A percentile compares a stretch with the other conserved stretches of the same genome.
These are phyloP conservation scores for Phenacoccus solenopsis DNA, from an alignment of 1,140 invertebrate species.

Conservation along the genomic window DNA sequence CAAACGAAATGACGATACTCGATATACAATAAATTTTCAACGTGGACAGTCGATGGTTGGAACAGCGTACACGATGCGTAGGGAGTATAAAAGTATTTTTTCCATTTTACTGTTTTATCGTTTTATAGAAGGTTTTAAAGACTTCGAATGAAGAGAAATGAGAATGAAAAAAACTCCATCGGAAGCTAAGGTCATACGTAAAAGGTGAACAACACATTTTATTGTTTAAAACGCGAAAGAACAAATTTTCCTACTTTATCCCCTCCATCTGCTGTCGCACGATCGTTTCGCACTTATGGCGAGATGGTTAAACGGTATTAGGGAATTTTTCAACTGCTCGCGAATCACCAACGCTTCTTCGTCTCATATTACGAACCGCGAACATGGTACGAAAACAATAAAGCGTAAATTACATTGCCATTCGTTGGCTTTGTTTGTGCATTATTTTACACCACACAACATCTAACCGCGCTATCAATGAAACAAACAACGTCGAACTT, in stretches of 20 bases:
- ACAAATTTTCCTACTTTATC: no score
- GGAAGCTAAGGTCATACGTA: background rate
- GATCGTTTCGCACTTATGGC: no score
- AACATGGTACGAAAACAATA: no score
- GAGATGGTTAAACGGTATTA: no score
- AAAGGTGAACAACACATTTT: no score
- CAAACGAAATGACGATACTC: background rate
- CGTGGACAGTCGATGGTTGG: background rate
- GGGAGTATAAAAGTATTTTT: background rate
- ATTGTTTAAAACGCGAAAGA: background rate
- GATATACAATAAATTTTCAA: background rate
- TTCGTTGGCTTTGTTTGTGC: background rate
- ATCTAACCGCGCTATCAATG: background rate
- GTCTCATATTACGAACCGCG: background rate
- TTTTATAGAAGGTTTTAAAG: background rate
- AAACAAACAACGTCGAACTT: background rate
- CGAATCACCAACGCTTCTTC: no score
- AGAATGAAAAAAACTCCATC: background rate
- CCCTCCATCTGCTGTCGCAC: no score
- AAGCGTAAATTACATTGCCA: background rate
- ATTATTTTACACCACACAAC: background rate
- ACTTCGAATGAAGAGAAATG: background rate
- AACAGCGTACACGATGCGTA: no score
- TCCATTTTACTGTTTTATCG: background rate
- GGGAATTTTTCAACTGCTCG: no score